Base-by-base conservation (phyloP, 2,888 invertebrate species). In the Catocala sponsa region DNA sequence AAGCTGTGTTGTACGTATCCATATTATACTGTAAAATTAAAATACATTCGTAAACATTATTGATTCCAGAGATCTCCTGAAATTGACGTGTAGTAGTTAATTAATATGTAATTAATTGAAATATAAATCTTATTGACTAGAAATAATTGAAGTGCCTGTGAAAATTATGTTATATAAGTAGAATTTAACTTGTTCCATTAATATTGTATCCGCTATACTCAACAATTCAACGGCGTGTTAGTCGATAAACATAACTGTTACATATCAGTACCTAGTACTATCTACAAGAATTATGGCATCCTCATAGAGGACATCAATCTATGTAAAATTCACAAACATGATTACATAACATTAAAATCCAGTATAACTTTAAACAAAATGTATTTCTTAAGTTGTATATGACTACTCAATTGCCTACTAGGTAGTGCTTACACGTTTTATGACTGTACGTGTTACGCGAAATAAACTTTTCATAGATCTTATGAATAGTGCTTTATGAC, bases 191-290 rank as follows among this genome's bases (percentile, higher is more conserved):
- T 0, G 10, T 43, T 43, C 7, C 6, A 49, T 49, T 9, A 6
- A 35, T 50, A 35, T 35, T 5, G 35, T 35, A 35, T 35, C 35
- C 7, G 35, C 35, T 7, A 35, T 15, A 46, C 4, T 15, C n/a
- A n/a, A 10, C 12, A 46, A 46, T 25, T 46, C 7, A 42, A 42
- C 42, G 12, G n/a, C 7, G 12, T 46, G 44, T 44, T 44, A 44
- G 12, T 44, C 5, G 7, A 12, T 12, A 2, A 12, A 46, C 1
- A 46, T 46, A 15, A 15, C 6, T 15, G 11, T 46, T 49, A 51
- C 51, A 51, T 58, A 51, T 44, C 38, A 58, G 44, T 51, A 41
- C 49, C 33, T 12, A 58, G 44, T 51, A 41, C 49, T 47, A 59
- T 59, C 57, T 52, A 50, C 25, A 25, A 25, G 25, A 25, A 25